Percentiles rank a stretch among this genome's conserved stretches.
phyloP scores from a whole-genome alignment of 2,888 invertebrate genomes.

The Lithosia quadra region DNA sequence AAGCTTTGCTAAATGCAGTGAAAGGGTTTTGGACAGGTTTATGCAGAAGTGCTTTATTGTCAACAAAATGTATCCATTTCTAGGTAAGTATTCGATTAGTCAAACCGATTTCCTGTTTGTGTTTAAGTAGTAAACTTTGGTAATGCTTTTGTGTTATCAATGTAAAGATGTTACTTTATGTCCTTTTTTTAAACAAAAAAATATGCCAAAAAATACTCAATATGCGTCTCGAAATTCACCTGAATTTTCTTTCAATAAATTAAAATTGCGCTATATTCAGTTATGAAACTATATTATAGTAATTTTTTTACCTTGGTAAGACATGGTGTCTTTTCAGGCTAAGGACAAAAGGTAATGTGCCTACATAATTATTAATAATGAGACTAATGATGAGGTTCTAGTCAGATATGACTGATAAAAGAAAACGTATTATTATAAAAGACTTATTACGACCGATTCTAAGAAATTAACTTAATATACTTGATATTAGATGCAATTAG shows the following conservation, averaged over 20 bases:
- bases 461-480: slow-evolving; percentile 12
- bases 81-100: not conserved
- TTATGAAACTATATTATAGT: not conserved
- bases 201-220: too few relatives aligned
- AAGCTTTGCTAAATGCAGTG: slow-evolving; percentile 31
- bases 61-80: not conserved
- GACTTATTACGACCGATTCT: slow-evolving; percentile 14
- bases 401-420: slow-evolving; percentile 28
- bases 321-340: slow-evolving; percentile 22
- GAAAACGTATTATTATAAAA: slow-evolving; percentile 20
- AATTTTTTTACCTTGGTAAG: not conserved
- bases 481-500: slow-evolving; percentile 21
- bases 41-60: slow-evolving; percentile 3
- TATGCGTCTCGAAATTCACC: too few relatives aligned
- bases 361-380: slow-evolving; percentile 31
- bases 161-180: too few relatives aligned
- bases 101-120: not conserved
- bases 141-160: too few relatives aligned
- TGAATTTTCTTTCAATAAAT: too few relatives aligned
- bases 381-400: slow-evolving; percentile 37
- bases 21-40: slow-evolving; percentile 37
- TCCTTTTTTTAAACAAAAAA: too few relatives aligned
- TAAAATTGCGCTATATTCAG: not conserved
- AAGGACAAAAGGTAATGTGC: slow-evolving; percentile 22
- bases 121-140: not conserved